Evolutionary conservation across 2,797 vertebrate species (phyloP).

Genomic region (Anniella stebbinsi): DNA sequence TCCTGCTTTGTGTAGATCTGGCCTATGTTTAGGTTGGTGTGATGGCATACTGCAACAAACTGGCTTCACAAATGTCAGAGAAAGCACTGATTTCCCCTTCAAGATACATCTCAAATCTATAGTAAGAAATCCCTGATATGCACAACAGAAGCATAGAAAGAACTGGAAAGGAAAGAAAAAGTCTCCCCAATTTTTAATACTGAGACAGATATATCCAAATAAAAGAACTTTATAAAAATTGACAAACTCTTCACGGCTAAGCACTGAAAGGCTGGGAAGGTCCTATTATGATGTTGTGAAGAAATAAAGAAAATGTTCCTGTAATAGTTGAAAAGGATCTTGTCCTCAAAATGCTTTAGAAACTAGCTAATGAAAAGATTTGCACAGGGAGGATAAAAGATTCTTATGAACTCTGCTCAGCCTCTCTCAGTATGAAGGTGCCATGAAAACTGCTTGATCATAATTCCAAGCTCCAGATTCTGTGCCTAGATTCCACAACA

Average conservation of each 20-base stretch:
- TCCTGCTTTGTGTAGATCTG: neutral
- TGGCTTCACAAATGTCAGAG: slow-evolving; percentile 8
- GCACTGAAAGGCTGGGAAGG: neutral
- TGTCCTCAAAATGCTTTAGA: neutral
- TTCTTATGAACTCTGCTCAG: neutral
- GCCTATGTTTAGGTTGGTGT: neutral
- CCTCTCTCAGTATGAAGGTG: neutral
- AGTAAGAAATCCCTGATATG: neutral
- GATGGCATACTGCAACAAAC: rapidly evolving
- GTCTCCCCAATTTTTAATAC: neutral
- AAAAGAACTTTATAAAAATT: neutral
- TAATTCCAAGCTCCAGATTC: neutral
- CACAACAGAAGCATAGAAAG: neutral
- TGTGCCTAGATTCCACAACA: slow-evolving; percentile 29
- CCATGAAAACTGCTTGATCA: neutral
- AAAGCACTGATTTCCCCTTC: neutral
- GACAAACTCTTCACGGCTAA: neutral
- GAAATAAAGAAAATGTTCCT: neutral
- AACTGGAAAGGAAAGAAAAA: neutral
- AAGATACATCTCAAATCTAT: neutral
- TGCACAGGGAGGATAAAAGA: neutral
- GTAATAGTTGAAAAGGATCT: neutral
- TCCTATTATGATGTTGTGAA: neutral
- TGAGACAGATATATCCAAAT: neutral
- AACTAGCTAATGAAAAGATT: neutral